phyloP scores from a whole-genome alignment of 2,797 vertebrate genomes.

The Tiaroga cobitis region DNA sequence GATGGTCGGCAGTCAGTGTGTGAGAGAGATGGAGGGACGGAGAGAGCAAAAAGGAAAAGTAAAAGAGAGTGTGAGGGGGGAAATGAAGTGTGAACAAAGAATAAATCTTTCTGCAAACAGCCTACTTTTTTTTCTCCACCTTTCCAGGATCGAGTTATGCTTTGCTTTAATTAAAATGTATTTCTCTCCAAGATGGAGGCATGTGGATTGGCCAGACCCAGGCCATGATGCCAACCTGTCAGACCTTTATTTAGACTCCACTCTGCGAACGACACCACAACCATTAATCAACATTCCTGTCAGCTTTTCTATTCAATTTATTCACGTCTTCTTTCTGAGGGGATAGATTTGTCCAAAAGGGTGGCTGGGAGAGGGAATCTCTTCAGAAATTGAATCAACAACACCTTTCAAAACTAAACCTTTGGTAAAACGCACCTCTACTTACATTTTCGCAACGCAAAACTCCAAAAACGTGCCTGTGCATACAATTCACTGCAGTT shows the following conservation, averaged over 20 bases:
- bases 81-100: slow-evolving; percentile 52
- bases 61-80: slow-evolving; percentile 23
- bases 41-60: slow-evolving; percentile 41
- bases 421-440: no score
- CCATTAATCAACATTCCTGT: slow-evolving; percentile 75
- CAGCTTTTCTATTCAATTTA: slow-evolving; percentile 59
- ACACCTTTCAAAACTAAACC: slow-evolving; percentile 30
- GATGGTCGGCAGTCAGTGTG: slow-evolving; percentile 46
- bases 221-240: slow-evolving; percentile 69
- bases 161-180: slow-evolving; percentile 45
- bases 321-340: slow-evolving; percentile 14
- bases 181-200: slow-evolving; percentile 31
- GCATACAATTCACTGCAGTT: neutral
- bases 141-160: slow-evolving; percentile 34
- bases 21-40: slow-evolving; percentile 61
- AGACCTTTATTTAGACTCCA: slow-evolving; percentile 73
- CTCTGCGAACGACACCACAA: slow-evolving; percentile 70
- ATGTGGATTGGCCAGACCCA: neutral
- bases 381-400: slow-evolving; percentile 37
- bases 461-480: neutral
- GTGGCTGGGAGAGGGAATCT: slow-evolving; percentile 3
- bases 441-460: neutral
- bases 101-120: slow-evolving; percentile 44
- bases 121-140: slow-evolving; percentile 11
- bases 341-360: slow-evolving; percentile 16